These are phyloP conservation scores for Dolichoris vasculosae DNA, from an alignment of 1,140 invertebrate species.

Conservation along the genomic window DNA sequence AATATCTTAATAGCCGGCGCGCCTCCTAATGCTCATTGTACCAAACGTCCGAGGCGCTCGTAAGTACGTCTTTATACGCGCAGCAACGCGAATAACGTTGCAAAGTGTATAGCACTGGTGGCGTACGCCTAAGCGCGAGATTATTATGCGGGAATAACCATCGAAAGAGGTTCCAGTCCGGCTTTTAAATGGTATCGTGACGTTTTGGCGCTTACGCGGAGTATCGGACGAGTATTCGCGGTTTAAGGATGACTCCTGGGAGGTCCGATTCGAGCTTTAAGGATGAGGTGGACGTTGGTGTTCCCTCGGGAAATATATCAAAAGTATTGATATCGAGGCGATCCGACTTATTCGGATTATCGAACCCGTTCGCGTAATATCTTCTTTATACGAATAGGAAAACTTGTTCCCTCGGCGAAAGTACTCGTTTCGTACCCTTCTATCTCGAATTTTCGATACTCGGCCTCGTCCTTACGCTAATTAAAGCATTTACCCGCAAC, in stretches of 20 bases:
- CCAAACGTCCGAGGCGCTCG: background rate
- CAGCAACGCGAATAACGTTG: slow-evolving; percentile 39
- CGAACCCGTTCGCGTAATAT: too few species aligned
- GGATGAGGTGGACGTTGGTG: too few species aligned
- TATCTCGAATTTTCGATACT: too few species aligned
- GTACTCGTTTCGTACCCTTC: too few species aligned
- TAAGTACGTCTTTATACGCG: slow-evolving; percentile 48
- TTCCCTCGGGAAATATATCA: too few species aligned
- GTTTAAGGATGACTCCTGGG: background rate
- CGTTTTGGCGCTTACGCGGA: background rate
- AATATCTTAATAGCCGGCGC: slow-evolving; percentile 56
- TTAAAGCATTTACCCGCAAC: too few species aligned
- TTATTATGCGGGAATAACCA: background rate
- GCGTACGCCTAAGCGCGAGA: too few species aligned
- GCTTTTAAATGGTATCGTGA: background rate
- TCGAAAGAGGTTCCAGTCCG: background rate
- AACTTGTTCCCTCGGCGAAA: too few species aligned
- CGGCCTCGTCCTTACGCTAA: too few species aligned
- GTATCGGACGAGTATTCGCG: background rate
- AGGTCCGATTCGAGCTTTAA: background rate
- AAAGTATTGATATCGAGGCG: too few species aligned
- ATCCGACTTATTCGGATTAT: too few species aligned
- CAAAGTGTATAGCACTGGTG: slow-evolving; percentile 25
- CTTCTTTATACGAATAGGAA: too few species aligned
- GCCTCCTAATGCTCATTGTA: slow-evolving; percentile 46